phyloP scores from a whole-genome alignment of 2,797 vertebrate species.

The Falco berigora region DNA sequence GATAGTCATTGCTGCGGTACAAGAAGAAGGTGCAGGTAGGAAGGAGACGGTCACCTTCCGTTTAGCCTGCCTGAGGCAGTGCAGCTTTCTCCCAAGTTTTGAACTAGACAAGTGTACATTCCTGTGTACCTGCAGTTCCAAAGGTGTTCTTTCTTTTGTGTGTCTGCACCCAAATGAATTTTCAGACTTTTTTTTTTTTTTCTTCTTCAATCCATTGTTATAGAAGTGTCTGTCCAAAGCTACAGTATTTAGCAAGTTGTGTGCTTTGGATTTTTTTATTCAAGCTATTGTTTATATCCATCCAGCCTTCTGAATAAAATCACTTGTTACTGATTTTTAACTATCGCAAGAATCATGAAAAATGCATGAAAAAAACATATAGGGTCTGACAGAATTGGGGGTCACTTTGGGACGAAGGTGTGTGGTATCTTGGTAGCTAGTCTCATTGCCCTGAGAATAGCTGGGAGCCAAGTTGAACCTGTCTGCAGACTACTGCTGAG shows the following conservation, averaged over 20 bases:
- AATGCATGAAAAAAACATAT: neutral
- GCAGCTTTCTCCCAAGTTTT: neutral
- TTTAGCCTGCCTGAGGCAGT: neutral
- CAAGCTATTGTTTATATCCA: neutral
- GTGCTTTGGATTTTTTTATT: neutral
- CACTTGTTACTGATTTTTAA: neutral
- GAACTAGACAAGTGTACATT: neutral
- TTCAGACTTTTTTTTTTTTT: neutral
- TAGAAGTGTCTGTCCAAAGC: neutral
- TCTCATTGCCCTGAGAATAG: neutral
- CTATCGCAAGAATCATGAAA: neutral
- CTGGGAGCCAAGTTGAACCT: neutral
- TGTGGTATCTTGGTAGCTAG: neutral
- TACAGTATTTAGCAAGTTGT: neutral
- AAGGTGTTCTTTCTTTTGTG: neutral
- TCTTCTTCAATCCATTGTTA: neutral
- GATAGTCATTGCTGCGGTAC: neutral
- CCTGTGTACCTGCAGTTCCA: neutral
- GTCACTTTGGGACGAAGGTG: neutral
- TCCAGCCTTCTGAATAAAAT: neutral
- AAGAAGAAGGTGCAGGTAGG: neutral
- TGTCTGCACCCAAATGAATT: neutral
- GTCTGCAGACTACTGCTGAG: neutral
- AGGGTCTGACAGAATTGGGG: neutral
- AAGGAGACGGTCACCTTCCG: neutral